Conservation (phyloP, 2,113 vertebrate genomes). For the Pomatorhinus ruficollis region DNA sequence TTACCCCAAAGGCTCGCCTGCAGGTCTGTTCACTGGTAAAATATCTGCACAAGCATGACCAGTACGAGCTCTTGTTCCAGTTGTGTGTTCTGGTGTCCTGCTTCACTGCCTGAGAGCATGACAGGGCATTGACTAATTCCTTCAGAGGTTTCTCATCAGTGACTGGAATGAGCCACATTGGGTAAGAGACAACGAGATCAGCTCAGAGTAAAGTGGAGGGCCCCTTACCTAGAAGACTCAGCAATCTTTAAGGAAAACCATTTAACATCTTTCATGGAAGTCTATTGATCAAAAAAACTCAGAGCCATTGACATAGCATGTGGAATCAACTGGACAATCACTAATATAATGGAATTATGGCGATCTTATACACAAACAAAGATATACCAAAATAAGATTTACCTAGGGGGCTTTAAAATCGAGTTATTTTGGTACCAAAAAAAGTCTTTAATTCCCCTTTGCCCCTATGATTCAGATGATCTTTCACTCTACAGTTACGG, state of each 20-base stretch:
- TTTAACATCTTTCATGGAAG: constrained; percentile 23
- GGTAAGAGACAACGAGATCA: background rate
- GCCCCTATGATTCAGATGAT: constrained; percentile 28
- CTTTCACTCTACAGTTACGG: constrained; percentile 93
- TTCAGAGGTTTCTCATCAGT: background rate
- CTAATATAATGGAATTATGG: constrained; percentile 67
- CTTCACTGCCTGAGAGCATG: background rate
- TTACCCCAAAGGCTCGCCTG: background rate
- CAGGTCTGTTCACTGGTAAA: background rate
- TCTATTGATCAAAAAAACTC: background rate
- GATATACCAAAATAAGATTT: constrained; percentile 73
- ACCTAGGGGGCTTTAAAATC: constrained; percentile 72
- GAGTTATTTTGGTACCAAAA: constrained; percentile 75
- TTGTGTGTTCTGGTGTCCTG: background rate
- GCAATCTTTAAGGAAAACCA: constrained; percentile 50
- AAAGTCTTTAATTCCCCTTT: constrained; percentile 62
- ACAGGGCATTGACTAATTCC: background rate
- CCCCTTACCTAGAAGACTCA: background rate
- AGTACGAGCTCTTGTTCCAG: background rate
- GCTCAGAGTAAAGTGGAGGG: background rate
- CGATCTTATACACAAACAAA: constrained; percentile 64
- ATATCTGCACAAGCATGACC: background rate
- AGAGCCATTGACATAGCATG: constrained; percentile 40
- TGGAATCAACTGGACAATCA: constrained; percentile 73
- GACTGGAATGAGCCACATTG: background rate